Base-by-base conservation (phyloP, 2,113 vertebrate genomes). In the Dicentrarchus labrax region DNA sequence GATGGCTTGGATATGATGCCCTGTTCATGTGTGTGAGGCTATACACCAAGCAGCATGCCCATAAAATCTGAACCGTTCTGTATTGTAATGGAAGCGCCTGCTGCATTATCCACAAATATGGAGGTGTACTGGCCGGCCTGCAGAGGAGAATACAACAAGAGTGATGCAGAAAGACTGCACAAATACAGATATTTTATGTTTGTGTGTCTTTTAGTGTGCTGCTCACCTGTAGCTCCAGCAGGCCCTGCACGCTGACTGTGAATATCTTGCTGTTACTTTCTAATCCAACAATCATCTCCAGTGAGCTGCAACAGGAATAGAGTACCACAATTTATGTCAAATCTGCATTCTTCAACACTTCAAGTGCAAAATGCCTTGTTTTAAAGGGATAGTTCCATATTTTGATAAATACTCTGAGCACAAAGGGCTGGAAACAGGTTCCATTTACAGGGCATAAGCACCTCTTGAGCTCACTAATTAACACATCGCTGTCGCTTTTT, bases 151-250 rank as follows among this genome's bases (percentile, higher is more conserved):
- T 0, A 54, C 0, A 30, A 69, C 15, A 12, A 21, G 5, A 45
- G 1, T 60, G 22, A 70, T 61, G 38, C 56, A 74, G 21, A 47
- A 11, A 70, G 3, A 24, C 16, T n/a, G 0, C 8, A 66, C 21
- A 24, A 54, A 61, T 8, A 5, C n/a, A 70, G 9, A 17, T n/a
- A 2, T 82, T 21, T 15, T 19, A 9, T 17, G 41, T 21, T 4
- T 69, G 57, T 41, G 66, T 50, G 17, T 72, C 5, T 71, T 3
- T 75, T 15, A 15, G 57, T 19, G 53, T 60, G 65, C 50, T 21
- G 12, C 94, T 95, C 86, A 99, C 98, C 98, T 99, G 97, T 39
- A 99, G 95, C 94, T 99, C 97, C 87, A 99, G 94, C 83, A 99
- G 88, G 0, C 98, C 98, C 0, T 98, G 97, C 0, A 99, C 97